A percentile compares a stretch with the other conserved stretches of the same genome.
Evolutionary conservation across 1,140 invertebrate species (phyloP).

Genomic region (Archivesica marissinica): DNA sequence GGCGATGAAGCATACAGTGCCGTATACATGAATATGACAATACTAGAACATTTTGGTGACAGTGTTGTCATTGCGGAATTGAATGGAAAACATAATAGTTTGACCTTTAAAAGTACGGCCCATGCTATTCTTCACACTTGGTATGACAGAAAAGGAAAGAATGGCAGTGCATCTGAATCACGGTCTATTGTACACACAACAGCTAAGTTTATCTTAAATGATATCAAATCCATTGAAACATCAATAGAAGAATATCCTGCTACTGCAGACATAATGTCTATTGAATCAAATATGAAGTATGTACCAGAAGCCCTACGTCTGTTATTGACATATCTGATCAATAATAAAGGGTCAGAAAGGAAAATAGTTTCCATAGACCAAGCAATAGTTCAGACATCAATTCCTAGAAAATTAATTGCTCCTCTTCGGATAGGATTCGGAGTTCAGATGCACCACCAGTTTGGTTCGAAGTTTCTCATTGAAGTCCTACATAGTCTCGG

Average conservation of each 20-base stretch:
- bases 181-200: slow-evolving; percentile 47
- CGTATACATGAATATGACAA: slow-evolving; percentile 60
- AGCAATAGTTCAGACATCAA: slow-evolving; percentile 64
- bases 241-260: slow-evolving; percentile 16
- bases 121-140: slow-evolving; percentile 51
- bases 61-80: slow-evolving; percentile 58
- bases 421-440: slow-evolving; percentile 65
- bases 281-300: slow-evolving; percentile 19
- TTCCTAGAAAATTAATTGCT: slow-evolving; percentile 56
- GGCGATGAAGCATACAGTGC: slow-evolving; percentile 47
- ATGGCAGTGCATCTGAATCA: neutral
- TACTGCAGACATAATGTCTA: slow-evolving; percentile 5
- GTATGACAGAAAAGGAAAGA: slow-evolving; percentile 33
- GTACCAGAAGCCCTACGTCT: slow-evolving; percentile 49
- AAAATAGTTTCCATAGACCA: slow-evolving; percentile 66
- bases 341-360: slow-evolving; percentile 11
- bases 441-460: slow-evolving; percentile 65
- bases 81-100: slow-evolving; percentile 52
- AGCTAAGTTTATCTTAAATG: slow-evolving; percentile 61
- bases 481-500: slow-evolving; percentile 47
- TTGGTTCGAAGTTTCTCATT: slow-evolving; percentile 65
- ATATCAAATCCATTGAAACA: slow-evolving; percentile 41
- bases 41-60: slow-evolving; percentile 62
- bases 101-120: slow-evolving; percentile 56
- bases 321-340: slow-evolving; percentile 22